phyloP scores from a whole-genome alignment of 2,888 invertebrate species.

The Amaurobius ferox region DNA sequence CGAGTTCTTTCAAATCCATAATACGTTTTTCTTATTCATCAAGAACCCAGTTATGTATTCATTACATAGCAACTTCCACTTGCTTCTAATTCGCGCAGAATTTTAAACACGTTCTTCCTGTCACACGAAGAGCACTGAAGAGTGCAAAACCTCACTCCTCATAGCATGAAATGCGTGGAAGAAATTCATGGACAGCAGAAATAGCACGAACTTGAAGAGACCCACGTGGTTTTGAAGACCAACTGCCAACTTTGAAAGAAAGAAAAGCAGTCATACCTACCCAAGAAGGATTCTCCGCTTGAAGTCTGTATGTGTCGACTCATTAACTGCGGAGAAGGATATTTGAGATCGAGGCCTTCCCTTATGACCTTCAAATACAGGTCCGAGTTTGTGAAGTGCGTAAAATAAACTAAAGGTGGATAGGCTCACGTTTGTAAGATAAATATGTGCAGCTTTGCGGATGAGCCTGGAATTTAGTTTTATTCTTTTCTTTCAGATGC shows the following conservation, averaged over 20 bases:
- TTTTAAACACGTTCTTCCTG: background rate
- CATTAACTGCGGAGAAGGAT: background rate
- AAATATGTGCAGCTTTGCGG: background rate
- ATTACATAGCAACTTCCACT: background rate
- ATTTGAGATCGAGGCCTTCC: background rate
- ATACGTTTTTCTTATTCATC: too few species aligned
- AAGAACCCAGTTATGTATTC: background rate
- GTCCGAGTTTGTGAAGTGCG: background rate
- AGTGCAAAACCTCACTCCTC: background rate
- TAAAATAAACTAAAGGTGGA: slow-evolving; percentile 6
- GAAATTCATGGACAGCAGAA: background rate
- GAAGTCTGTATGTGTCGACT: background rate
- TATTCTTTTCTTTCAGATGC: too few species aligned
- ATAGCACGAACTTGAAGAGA: background rate
- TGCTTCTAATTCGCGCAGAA: background rate
- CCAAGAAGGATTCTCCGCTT: background rate
- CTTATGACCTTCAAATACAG: background rate
- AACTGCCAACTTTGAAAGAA: slow-evolving; percentile 24
- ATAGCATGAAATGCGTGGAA: background rate
- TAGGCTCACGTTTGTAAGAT: background rate
- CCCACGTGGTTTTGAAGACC: slow-evolving; percentile 61
- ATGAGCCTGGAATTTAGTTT: background rate
- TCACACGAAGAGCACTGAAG: background rate
- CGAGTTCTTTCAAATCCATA: too few species aligned
- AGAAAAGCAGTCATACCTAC: background rate